phyloP scores from a whole-genome alignment of 1,140 invertebrate species.

The Rhynchophorus ferrugineus region DNA sequence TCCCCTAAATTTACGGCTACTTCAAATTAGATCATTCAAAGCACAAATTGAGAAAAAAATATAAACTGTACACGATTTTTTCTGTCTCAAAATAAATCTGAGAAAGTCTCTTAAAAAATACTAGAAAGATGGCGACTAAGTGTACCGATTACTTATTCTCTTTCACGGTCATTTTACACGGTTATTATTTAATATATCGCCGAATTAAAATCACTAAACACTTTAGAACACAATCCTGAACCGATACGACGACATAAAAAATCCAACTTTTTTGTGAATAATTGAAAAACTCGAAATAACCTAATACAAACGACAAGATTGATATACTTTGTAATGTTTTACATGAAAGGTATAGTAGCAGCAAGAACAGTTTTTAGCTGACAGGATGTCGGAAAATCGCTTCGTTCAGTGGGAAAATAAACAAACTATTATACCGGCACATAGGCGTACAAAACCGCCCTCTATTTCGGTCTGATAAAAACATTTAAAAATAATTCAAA shows the following conservation, averaged over 20 bases:
- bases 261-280: neutral
- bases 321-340: neutral
- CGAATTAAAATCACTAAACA: slow-evolving; percentile 30
- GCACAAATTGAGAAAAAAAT: slow-evolving; percentile 13
- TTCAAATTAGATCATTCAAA: slow-evolving; percentile 4
- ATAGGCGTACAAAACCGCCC: slow-evolving; percentile 33
- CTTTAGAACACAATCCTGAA: slow-evolving; percentile 6
- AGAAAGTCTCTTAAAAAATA: slow-evolving; percentile 43
- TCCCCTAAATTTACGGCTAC: neutral
- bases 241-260: slow-evolving; percentile 7
- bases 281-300: neutral
- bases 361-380: slow-evolving; percentile 34
- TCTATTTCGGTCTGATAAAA: slow-evolving; percentile 26
- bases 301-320: neutral
- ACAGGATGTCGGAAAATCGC: slow-evolving; percentile 38
- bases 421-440: slow-evolving; percentile 41
- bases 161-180: slow-evolving; percentile 42
- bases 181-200: slow-evolving; percentile 39
- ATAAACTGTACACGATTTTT: slow-evolving; percentile 22
- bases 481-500: too few species aligned
- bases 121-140: slow-evolving; percentile 51
- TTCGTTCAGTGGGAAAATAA: slow-evolving; percentile 40
- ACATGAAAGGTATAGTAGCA: slow-evolving; percentile 12
- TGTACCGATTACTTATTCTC: slow-evolving; percentile 46
- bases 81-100: slow-evolving; percentile 29